phyloP scores from a whole-genome alignment of 2,113 vertebrate species.

The Neogale vison region DNA sequence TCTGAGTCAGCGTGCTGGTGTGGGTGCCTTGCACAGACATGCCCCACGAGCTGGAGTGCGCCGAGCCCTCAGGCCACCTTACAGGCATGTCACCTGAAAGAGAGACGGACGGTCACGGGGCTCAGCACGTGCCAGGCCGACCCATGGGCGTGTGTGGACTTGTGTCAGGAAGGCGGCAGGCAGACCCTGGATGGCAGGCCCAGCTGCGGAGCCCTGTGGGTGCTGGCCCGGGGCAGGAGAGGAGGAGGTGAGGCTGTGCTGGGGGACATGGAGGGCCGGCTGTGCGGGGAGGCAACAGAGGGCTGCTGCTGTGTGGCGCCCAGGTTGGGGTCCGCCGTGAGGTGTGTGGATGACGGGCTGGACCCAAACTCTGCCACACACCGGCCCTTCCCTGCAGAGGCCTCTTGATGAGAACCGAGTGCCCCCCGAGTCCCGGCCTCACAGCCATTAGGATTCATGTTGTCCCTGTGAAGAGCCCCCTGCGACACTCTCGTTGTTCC shows the following conservation, averaged over 20 bases:
- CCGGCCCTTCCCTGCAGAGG: not conserved
- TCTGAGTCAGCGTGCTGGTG: accelerated
- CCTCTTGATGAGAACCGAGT: not conserved
- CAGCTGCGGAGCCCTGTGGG: not conserved
- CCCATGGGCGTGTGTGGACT: not conserved
- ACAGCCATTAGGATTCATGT: not conserved
- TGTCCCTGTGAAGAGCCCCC: accelerated
- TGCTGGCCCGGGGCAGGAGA: not conserved
- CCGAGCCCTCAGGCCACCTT: not conserved
- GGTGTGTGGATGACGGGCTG: too few relatives aligned
- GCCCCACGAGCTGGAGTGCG: accelerated
- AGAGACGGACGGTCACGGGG: accelerated
- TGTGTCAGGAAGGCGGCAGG: accelerated
- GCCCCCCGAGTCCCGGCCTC: not conserved
- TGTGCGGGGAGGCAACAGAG: not conserved
- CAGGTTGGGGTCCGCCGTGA: not conserved
- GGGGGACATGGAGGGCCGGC: not conserved
- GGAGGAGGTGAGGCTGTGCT: not conserved
- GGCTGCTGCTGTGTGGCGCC: not conserved
- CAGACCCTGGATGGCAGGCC: not conserved
- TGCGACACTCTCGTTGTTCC: accelerated
- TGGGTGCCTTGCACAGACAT: accelerated
- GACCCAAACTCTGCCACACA: accelerated
- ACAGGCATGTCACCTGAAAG: not conserved
- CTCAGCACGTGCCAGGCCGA: accelerated